Percentiles rank a stretch among this genome's conserved stretches.
Conservation (phyloP, 2,888 invertebrate species). For the Synergus japonicus region DNA sequence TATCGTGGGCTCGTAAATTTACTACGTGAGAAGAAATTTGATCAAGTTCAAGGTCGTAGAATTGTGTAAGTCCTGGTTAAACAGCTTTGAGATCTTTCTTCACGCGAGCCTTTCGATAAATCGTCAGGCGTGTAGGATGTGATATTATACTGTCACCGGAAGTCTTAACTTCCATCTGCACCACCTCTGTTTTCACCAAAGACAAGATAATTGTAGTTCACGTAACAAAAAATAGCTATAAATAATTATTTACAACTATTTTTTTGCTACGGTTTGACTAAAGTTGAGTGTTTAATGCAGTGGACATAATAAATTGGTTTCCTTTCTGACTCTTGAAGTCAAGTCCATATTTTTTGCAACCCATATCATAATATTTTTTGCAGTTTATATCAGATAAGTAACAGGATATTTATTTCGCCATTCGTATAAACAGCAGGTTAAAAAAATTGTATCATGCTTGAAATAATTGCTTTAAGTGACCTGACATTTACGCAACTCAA, state of each 20-base stretch:
- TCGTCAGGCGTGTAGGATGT: slow-evolving; percentile 23
- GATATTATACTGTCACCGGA: slow-evolving; percentile 19
- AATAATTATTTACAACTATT: neutral
- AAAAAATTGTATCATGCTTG: neutral
- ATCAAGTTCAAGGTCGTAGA: slow-evolving; percentile 20
- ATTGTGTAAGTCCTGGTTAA: slow-evolving; percentile 4
- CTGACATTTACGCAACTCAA: neutral
- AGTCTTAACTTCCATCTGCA: neutral
- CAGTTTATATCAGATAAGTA: neutral
- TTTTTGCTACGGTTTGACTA: neutral
- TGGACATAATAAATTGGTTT: neutral
- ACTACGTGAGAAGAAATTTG: slow-evolving; percentile 17
- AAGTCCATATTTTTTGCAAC: neutral
- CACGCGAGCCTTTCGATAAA: slow-evolving; percentile 16
- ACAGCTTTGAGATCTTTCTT: slow-evolving; percentile 25
- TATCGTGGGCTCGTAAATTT: slow-evolving; percentile 9
- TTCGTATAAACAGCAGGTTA: neutral
- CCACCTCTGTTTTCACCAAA: too few species aligned
- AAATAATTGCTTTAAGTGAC: neutral
- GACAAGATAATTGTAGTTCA: too few species aligned
- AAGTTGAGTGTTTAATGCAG: neutral
- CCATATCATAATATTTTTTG: neutral
- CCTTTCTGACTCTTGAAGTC: neutral
- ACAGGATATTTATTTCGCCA: slow-evolving; percentile 15
- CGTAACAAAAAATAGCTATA: neutral